Base-by-base conservation (phyloP, 2,113 vertebrate species). In the Columba janthina region DNA sequence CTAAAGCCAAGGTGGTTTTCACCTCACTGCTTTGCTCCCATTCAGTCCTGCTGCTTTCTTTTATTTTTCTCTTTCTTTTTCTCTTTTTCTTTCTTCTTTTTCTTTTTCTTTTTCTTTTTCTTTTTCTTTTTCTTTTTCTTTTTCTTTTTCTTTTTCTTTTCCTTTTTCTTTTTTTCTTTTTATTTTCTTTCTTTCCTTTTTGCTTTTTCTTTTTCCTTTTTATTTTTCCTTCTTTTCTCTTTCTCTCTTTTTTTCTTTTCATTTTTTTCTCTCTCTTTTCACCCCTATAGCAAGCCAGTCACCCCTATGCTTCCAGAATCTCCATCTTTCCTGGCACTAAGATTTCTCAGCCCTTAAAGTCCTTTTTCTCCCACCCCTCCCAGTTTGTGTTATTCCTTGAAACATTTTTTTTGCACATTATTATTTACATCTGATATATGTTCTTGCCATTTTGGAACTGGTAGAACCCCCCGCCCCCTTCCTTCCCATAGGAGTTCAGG, bases 361-460 rank as follows among this genome's bases (percentile, higher is more conserved):
- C 36, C n/a, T 81, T 90, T 93, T 48, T 84, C 11, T 85, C 48
- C 46, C 44, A 58, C 36, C 24, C 14, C 15, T 88, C 34, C 64
- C 62, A 89, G 60, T 87, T 89, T 69, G 38, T 94, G 40, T 75
- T 95, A 70, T 91, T 97, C 53, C 70, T 94, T 44, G 74, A 95
- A 95, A 95, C 94, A 57, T 66, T 53, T 78, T 93, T 89, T 96
- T 97, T 94, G 84, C 92, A 96, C 91, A 40, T 92, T 96, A 84
- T 96, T 96, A 94, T 91, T 97, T 90, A 92, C 84, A 71, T 94
- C 88, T 97, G 96, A 92, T 95, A 94, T 88, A 96, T 46, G 94
- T 95, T 85, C 88, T 96, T 97, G 93, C 95, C 90, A 94, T 97
- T 95, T 95, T 96, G 95, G 94, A 95, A 80, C 80, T 82, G 80